Evolutionary conservation across 53 echinoderm and acorn worm species (phyloP).

Genomic region (Hippasteria phrygiana): DNA sequence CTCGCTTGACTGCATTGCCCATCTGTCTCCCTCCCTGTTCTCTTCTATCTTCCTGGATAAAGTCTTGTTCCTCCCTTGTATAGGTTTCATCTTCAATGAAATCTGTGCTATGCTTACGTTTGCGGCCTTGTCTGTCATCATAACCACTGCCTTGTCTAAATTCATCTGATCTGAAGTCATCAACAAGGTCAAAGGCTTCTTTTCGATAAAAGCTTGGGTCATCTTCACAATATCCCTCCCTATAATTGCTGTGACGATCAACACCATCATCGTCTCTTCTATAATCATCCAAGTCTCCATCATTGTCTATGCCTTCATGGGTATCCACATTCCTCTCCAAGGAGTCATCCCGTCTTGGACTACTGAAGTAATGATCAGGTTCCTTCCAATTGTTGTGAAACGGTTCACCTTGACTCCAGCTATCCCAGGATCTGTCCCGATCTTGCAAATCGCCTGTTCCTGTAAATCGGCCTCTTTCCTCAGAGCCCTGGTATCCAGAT

Average conservation of each 20-base stretch:
- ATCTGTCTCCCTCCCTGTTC: not conserved
- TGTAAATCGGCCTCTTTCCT: not conserved
- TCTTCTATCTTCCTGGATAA: not conserved
- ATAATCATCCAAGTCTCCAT: not conserved
- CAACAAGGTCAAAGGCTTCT: not conserved
- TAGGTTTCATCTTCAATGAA: not conserved
- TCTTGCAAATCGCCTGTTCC: not conserved
- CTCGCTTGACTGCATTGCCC: not conserved
- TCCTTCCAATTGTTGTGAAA: not conserved
- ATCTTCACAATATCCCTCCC: not conserved
- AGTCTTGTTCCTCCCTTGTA: not conserved
- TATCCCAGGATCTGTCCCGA: not conserved
- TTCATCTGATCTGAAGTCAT: not conserved
- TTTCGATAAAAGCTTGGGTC: not conserved
- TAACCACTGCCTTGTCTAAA: not conserved
- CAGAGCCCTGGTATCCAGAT: not conserved
- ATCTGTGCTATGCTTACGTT: conserved; percentile 1
- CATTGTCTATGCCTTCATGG: not conserved
- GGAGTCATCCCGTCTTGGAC: conserved; percentile 15
- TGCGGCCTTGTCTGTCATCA: not conserved
- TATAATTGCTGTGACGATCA: not conserved
- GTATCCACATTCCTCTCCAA: not conserved
- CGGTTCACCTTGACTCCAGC: conserved; percentile 20
- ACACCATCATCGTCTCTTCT: not conserved
- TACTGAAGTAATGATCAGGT: not conserved